Conservation (phyloP, 2,113 vertebrate species). For the Nymphicus hollandicus region DNA sequence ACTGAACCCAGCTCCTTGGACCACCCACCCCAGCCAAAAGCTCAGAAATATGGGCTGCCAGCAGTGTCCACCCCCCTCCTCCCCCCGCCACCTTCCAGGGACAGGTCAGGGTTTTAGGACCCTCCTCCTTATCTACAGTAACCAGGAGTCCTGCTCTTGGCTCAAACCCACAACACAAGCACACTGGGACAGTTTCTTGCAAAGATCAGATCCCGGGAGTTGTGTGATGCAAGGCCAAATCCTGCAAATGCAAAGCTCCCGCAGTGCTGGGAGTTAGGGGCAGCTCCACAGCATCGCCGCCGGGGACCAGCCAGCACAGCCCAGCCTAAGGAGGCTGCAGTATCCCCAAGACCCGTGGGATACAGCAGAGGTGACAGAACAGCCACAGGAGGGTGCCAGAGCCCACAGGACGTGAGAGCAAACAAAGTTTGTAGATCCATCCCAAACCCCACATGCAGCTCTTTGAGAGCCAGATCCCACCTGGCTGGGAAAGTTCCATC, state of each 20-base stretch:
- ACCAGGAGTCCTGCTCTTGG: not conserved
- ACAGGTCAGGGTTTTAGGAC: not conserved
- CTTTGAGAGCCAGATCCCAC: not conserved
- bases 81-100: not conserved
- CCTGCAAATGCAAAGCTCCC: not conserved
- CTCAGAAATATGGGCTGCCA: not conserved
- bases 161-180: not conserved
- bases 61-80: not conserved
- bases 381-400: constrained; percentile 65
- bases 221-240: not conserved
- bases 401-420: not conserved
- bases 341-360: not conserved
- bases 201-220: accelerated
- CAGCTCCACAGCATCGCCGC: not conserved
- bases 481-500: not conserved
- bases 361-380: not conserved
- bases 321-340: not conserved
- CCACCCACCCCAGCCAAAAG: not conserved
- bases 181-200: not conserved
- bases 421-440: not conserved
- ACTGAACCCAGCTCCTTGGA: not conserved
- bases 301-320: not conserved
- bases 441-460: not conserved
- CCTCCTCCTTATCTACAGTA: accelerated
- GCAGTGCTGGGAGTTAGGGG: not conserved